phyloP scores from a whole-genome alignment of 1,140 invertebrate genomes.

The Lutraria rhynchaena region DNA sequence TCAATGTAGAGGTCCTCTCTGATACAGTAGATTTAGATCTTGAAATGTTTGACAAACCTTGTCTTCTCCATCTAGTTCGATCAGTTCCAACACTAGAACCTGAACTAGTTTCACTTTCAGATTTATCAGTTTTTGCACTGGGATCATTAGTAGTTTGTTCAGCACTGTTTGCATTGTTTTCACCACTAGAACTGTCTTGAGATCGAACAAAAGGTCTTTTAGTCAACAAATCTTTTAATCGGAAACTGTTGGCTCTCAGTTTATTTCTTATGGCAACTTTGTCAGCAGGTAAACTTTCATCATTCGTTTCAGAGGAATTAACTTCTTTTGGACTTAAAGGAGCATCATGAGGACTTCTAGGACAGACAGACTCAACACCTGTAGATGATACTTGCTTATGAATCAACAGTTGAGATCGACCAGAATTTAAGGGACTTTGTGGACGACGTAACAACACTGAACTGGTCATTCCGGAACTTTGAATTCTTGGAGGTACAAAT shows the following conservation, averaged over 20 bases:
- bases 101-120: neutral
- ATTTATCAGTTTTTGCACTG: neutral
- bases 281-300: slow-evolving; percentile 28
- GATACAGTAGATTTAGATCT: slow-evolving; percentile 37
- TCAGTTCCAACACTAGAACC: slow-evolving; percentile 1
- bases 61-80: slow-evolving; percentile 43
- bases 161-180: slow-evolving; percentile 1
- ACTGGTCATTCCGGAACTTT: slow-evolving; percentile 37
- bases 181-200: slow-evolving; percentile 7
- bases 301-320: neutral
- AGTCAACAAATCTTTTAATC: slow-evolving; percentile 50
- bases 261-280: slow-evolving; percentile 51
- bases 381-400: slow-evolving; percentile 17
- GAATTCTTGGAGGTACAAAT: slow-evolving; percentile 36
- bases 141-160: slow-evolving; percentile 11
- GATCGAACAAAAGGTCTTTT: slow-evolving; percentile 44
- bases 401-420: slow-evolving; percentile 12
- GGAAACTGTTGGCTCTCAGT: slow-evolving; percentile 47
- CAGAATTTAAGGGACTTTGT: slow-evolving; percentile 50
- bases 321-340: neutral
- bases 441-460: slow-evolving; percentile 48
- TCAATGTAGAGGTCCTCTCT: slow-evolving; percentile 34
- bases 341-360: slow-evolving; percentile 12
- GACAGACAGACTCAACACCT: slow-evolving; percentile 4
- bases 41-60: slow-evolving; percentile 1